A percentile compares a stretch with the other conserved stretches of the same genome.
These are phyloP conservation scores for Phocoena phocoena DNA, from an alignment of 2,113 vertebrate genomes.

Conservation along the genomic window DNA sequence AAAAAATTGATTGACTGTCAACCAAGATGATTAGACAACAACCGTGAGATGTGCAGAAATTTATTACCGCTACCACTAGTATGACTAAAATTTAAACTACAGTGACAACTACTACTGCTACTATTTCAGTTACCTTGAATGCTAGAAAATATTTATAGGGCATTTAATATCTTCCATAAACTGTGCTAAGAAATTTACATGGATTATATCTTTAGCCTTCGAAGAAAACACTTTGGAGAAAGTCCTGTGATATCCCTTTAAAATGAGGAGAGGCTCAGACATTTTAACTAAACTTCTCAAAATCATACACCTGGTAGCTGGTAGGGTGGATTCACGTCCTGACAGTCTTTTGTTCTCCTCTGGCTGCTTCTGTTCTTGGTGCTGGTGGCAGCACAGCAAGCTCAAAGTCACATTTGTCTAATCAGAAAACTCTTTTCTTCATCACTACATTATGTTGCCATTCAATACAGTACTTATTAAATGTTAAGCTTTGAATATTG, in stretches of 20 bases:
- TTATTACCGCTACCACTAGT: not conserved
- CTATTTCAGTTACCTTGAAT: not conserved
- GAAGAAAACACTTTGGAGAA: not conserved
- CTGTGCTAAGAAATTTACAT: not conserved
- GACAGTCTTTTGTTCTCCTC: not conserved
- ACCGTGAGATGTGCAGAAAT: not conserved
- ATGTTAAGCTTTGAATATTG: not conserved
- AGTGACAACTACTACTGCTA: not conserved
- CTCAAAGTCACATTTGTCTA: not conserved
- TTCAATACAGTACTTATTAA: not conserved
- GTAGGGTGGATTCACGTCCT: not conserved
- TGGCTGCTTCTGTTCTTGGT: not conserved
- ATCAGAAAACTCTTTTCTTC: not conserved
- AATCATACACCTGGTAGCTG: not conserved
- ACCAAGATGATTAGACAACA: not conserved
- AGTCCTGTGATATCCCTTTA: not conserved
- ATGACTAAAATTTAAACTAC: not conserved
- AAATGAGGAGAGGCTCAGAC: not conserved
- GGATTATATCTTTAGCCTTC: not conserved
- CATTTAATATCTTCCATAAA: not conserved
- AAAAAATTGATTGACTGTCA: not conserved
- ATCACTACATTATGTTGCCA: not conserved
- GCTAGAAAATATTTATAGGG: not conserved
- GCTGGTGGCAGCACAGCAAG: not conserved
- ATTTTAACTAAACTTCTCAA: not conserved